Base-by-base conservation (phyloP, 2,888 invertebrate species). In the Pollenia amentaria region DNA sequence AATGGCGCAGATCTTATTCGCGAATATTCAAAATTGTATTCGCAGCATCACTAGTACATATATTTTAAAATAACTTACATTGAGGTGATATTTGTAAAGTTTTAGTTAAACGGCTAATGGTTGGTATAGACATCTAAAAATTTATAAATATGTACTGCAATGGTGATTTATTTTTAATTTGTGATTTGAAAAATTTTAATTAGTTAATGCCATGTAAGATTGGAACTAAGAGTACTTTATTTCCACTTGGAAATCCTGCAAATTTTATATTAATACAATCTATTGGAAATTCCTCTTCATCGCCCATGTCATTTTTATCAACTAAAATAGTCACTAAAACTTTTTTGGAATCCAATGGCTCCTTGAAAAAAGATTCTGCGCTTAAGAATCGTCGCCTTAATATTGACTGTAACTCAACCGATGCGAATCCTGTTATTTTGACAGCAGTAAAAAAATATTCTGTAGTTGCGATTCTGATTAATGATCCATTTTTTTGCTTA, bases 181-280 rank as follows among this genome's bases (percentile, higher is more conserved):
- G 65, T 65, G 65, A 65, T 21, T 65, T 18, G 46, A 46, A 18
- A 48, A 46, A 46, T 18, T 21, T 65, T 46, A 12, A 65, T 21
- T 65, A 65, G 46, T 65, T 65, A 46, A 44, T 46, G 16, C 46
- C 65, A 65, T 65, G 65, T 46, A 65, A 21, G 21, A 65, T 44
- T 65, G 21, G 46, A n/a, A 46, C 65, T 65, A 65, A 65, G 21
- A 65, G 21, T 9, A 46, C 21, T 65, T 16, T 44, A 65, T 65
- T 46, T 18, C 65, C 48, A 60, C 29, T 38, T 38, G 38, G 78
- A 73, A 73, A 73, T 12, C 72, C 67, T 57, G 48, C 8, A 29
- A 78, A 84, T 46, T 85, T 85, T 11, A 79, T 29, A 10, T 80
- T 69, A 79, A 84, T 75, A 70, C 69, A 60, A 70, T 79, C 62